A percentile compares a stretch with the other conserved stretches of the same genome.
Evolutionary conservation across 2,888 invertebrate species (phyloP).

Genomic region (Troides oblongomaculatus): DNA sequence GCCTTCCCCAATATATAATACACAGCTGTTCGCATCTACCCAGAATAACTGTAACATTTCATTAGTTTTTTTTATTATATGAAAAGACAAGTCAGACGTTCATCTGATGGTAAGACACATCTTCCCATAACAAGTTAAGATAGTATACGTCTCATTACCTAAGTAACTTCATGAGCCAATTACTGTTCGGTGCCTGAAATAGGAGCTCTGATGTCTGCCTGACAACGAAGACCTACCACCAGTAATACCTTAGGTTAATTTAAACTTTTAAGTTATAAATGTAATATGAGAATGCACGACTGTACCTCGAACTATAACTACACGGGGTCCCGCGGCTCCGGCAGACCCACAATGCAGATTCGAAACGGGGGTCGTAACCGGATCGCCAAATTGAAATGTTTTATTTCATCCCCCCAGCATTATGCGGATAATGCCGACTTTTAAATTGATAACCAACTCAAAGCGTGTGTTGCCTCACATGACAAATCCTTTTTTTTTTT

Average conservation of each 20-base stretch:
- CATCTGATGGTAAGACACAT: too few relatives aligned
- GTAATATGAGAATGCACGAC: slow-evolving; percentile 37
- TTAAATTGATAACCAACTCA: slow-evolving; percentile 76
- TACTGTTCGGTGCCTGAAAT: too few relatives aligned
- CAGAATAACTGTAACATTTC: too few relatives aligned
- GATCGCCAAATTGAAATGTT: slow-evolving; percentile 80
- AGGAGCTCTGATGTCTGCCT: too few relatives aligned
- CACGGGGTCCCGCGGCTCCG: slow-evolving; percentile 58
- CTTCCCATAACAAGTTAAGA: too few relatives aligned
- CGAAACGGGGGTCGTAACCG: slow-evolving; percentile 73
- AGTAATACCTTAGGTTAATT: neutral
- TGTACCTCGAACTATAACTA: slow-evolving; percentile 69
- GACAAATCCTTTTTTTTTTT: slow-evolving; percentile 53
- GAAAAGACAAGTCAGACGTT: too few relatives aligned
- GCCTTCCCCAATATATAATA: too few relatives aligned
- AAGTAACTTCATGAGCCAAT: too few relatives aligned
- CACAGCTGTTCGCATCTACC: too few relatives aligned
- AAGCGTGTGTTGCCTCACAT: slow-evolving; percentile 59
- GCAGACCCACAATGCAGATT: slow-evolving; percentile 75
- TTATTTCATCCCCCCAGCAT: slow-evolving; percentile 69
- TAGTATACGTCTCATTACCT: too few relatives aligned
- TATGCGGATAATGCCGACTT: slow-evolving; percentile 72
- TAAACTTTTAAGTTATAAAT: neutral
- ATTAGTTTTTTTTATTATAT: too few relatives aligned
- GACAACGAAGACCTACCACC: too few relatives aligned